Conservation (phyloP, 1,140 invertebrate genomes). For the Conus betulinus region DNA sequence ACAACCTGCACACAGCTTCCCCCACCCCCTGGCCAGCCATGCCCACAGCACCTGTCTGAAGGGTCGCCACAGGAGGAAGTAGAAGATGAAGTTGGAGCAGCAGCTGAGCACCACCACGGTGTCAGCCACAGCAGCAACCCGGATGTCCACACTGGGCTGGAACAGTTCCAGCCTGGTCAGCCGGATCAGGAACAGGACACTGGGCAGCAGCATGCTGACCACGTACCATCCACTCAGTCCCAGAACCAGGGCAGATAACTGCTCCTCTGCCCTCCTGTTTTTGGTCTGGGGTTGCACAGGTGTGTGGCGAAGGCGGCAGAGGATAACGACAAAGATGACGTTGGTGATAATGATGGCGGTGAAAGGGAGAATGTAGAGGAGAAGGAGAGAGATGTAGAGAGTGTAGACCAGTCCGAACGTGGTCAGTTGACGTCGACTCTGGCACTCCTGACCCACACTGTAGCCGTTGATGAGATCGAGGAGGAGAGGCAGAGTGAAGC, state of each 20-base stretch:
- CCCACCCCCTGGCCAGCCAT: neutral
- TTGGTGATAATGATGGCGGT: slow-evolving; percentile 27
- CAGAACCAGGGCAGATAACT: slow-evolving; percentile 27
- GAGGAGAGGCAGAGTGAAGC: slow-evolving; percentile 26
- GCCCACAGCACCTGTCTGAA: neutral
- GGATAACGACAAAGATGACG: slow-evolving; percentile 14
- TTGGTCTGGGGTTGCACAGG: neutral
- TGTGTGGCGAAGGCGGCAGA: slow-evolving; percentile 22
- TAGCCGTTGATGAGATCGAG: slow-evolving; percentile 25
- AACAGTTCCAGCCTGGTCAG: slow-evolving; percentile 25
- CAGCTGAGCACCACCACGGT: slow-evolving; percentile 20
- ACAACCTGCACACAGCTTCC: neutral
- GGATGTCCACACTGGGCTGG: slow-evolving; percentile 24
- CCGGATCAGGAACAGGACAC: slow-evolving; percentile 24
- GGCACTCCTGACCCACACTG: neutral
- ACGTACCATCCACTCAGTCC: slow-evolving; percentile 27
- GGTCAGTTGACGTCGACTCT: neutral
- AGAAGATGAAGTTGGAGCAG: slow-evolving; percentile 33
- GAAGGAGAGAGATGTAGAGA: slow-evolving; percentile 26
- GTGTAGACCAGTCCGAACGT: slow-evolving; percentile 32
- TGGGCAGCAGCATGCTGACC: slow-evolving; percentile 30
- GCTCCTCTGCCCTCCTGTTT: neutral
- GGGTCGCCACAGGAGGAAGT: slow-evolving; percentile 36
- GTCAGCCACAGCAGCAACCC: slow-evolving; percentile 29
- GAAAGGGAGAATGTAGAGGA: slow-evolving; percentile 33